phyloP scores from a whole-genome alignment of 2,888 invertebrate species.

The Eilema depressum region DNA sequence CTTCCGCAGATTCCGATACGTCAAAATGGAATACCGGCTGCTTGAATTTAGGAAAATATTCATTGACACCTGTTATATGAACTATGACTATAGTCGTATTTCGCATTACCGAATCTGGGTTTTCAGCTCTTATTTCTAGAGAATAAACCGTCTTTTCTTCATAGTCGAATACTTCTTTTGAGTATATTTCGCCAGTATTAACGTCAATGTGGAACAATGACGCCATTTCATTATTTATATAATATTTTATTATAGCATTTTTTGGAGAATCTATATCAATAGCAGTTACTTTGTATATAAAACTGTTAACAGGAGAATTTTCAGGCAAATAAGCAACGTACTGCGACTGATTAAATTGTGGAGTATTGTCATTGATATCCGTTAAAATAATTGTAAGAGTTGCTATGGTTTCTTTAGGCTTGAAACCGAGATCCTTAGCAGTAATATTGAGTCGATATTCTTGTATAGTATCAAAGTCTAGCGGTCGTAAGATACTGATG shows the following conservation, averaged over 20 bases:
- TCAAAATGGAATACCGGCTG: slow-evolving; percentile 97
- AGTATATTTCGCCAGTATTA: slow-evolving; percentile 91
- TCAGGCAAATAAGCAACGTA: slow-evolving; percentile 94
- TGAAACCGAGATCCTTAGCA: slow-evolving; percentile 94
- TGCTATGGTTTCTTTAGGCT: slow-evolving; percentile 91
- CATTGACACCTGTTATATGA: slow-evolving; percentile 94
- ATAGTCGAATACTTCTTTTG: slow-evolving; percentile 94
- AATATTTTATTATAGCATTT: slow-evolving; percentile 94
- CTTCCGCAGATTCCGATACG: slow-evolving; percentile 96
- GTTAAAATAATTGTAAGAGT: slow-evolving; percentile 94
- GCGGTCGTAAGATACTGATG: slow-evolving; percentile 91
- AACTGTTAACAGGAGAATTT: slow-evolving; percentile 92
- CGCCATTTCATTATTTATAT: slow-evolving; percentile 92
- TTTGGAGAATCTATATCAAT: slow-evolving; percentile 95
- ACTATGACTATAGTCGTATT: slow-evolving; percentile 91
- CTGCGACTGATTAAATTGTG: slow-evolving; percentile 92
- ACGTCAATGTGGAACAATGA: slow-evolving; percentile 92
- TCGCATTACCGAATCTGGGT: slow-evolving; percentile 94
- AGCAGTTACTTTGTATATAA: slow-evolving; percentile 92
- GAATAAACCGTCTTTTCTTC: slow-evolving; percentile 93
- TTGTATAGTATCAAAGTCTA: slow-evolving; percentile 95
- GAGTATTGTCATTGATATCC: slow-evolving; percentile 97
- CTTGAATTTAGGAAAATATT: slow-evolving; percentile 95
- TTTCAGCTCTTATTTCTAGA: slow-evolving; percentile 93
- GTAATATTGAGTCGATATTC: slow-evolving; percentile 95